Evolutionary conservation across 2,113 vertebrate genomes (phyloP).

Genomic region (Antechinus flavipes): DNA sequence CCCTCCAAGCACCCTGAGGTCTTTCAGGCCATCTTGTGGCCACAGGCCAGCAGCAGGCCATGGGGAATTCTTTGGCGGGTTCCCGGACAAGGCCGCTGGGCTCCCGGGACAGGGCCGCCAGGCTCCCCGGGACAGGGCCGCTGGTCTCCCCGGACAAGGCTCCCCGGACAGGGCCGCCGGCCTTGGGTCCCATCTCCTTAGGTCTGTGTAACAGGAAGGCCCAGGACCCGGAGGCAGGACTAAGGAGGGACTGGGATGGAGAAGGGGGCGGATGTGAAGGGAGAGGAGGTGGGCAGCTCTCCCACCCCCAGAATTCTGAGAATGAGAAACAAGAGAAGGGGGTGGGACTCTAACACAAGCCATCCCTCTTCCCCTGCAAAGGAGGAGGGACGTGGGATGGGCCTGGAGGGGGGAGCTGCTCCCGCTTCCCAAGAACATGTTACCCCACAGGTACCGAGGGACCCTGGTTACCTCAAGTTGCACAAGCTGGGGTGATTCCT

Average conservation of each 20-base stretch:
- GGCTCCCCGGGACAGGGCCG: no score
- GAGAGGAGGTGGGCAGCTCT: background rate
- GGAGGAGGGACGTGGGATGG: rapidly evolving
- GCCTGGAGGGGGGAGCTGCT: background rate
- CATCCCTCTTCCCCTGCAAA: background rate
- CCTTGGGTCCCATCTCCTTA: background rate
- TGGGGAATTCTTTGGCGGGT: background rate
- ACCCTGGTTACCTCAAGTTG: conserved; percentile 89
- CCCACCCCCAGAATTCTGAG: background rate
- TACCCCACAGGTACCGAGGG: background rate
- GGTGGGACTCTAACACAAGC: background rate
- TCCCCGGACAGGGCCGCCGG: no score
- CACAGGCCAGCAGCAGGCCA: background rate
- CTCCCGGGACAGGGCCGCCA: background rate
- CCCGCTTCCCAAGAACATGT: background rate
- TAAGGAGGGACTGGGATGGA: background rate
- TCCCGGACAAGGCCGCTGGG: background rate
- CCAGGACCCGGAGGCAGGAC: background rate
- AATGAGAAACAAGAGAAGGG: background rate
- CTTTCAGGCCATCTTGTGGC: background rate
- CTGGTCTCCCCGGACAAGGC: no score
- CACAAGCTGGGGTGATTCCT: conserved; percentile 90
- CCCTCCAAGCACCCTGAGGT: no score
- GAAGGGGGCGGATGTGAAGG: background rate
- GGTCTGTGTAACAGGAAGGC: background rate